A percentile compares a stretch with the other conserved stretches of the same genome.
These are phyloP conservation scores for Tinamus major DNA, from an alignment of 2,797 vertebrate genomes.

Conservation along the genomic window DNA sequence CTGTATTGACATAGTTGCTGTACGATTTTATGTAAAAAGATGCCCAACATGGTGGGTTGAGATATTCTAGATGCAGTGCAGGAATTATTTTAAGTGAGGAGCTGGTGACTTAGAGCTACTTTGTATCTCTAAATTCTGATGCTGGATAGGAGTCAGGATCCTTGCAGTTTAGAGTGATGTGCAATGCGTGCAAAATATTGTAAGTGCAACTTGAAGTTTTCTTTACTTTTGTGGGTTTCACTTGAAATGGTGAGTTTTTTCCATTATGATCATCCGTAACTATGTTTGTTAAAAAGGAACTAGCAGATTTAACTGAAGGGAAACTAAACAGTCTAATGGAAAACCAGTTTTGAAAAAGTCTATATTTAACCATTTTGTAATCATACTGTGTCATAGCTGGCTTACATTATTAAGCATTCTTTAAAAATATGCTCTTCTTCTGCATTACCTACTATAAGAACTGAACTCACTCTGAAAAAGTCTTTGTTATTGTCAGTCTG, in stretches of 20 bases:
- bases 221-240: neutral
- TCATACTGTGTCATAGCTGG: neutral
- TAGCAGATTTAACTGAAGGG: neutral
- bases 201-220: neutral
- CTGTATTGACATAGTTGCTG: neutral
- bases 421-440: neutral
- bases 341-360: neutral
- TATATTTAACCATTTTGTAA: neutral
- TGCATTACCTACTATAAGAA: neutral
- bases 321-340: neutral
- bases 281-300: neutral
- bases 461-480: neutral
- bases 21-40: neutral
- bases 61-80: neutral
- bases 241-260: neutral
- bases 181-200: rapidly evolving
- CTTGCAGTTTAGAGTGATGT: neutral
- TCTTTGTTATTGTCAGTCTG: constrained; percentile 18
- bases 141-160: neutral
- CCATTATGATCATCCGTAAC: neutral
- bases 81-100: neutral
- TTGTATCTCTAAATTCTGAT: neutral
- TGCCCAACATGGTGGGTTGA: neutral
- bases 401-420: neutral
- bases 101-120: neutral